These are phyloP conservation scores for Petromus typicus DNA, from an alignment of 2,113 vertebrate genomes.

Conservation along the genomic window DNA sequence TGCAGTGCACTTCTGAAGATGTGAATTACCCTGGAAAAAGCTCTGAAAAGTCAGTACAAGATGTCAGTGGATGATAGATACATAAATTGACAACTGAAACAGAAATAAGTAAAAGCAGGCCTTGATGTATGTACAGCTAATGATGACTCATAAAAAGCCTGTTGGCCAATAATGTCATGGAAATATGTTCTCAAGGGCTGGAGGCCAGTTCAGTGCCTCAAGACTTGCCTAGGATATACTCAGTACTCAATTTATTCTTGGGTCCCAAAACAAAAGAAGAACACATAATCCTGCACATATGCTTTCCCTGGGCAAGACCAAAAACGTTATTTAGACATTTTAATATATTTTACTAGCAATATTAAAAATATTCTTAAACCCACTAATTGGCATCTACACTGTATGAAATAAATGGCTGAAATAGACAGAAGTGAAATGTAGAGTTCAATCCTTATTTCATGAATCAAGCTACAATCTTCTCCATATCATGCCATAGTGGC, in stretches of 20 bases:
- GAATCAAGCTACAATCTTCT: neutral
- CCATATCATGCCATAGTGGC: neutral
- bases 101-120: neutral
- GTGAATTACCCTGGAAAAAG: neutral
- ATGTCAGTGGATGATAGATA: neutral
- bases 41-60: neutral
- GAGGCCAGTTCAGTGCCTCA: neutral
- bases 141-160: neutral
- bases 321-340: neutral
- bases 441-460: neutral
- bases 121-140: neutral
- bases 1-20: neutral
- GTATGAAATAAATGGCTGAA: neutral
- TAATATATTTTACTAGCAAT: neutral
- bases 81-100: neutral
- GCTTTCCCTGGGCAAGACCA: neutral
- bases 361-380: neutral
- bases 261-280: neutral
- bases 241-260: too few species aligned
- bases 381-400: neutral
- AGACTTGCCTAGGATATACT: neutral
- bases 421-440: neutral
- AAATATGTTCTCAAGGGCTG: neutral
- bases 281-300: neutral
- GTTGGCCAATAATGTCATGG: neutral